Base-by-base conservation (phyloP, 2,113 vertebrate genomes). In the Mormyrus lacerda region DNA sequence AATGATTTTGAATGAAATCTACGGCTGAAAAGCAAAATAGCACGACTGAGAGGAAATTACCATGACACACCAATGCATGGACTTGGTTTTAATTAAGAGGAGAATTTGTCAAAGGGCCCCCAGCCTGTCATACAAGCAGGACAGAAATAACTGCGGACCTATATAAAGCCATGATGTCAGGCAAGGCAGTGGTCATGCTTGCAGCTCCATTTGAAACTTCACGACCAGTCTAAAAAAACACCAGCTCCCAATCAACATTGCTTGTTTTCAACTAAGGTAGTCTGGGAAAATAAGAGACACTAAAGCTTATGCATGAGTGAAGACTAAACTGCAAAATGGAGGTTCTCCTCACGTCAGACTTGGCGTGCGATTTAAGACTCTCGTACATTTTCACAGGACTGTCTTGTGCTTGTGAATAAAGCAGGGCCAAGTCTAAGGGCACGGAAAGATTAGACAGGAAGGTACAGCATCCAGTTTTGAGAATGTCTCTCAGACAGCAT, bases 161-260 rank as follows among this genome's bases (percentile, higher is more conserved):
- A 96, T 95, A 94, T 95, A 94, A 94, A 96, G 93, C 90, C 89
- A 93, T 95, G 95, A 95, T 94, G 93, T 95, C 94, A 95, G 92
- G 91, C 90, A 93, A 94, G 92, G 92, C 85, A 39, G 44, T 9
- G 87, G 87, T 88, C 90, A 82, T 79, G 88, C 84, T 89, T 79
- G 87, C 88, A 87, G 87, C 9, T 61, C 47, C 45, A 50, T 88
- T 35, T 88, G 76, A 88, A 88, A 89, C 88, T 88, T 88, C 89
- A 88, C 88, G 89, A 84, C 44, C 53, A 47, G 58, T 24, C 85
- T 90, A 76, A 88, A 88, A 73, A 89, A 89, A 87, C 42, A 85
- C 83, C n/a, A 42, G 19, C 19, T 61, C 35, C 42, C 47, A 58
- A 48, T 48, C 39, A n/a, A 44, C n/a, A 17, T 86, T 3, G 19